Percentiles rank a stretch among this genome's conserved stretches.
These are phyloP conservation scores for Genyomyrus donnyi DNA, from an alignment of 2,113 vertebrate species.

Conservation along the genomic window DNA sequence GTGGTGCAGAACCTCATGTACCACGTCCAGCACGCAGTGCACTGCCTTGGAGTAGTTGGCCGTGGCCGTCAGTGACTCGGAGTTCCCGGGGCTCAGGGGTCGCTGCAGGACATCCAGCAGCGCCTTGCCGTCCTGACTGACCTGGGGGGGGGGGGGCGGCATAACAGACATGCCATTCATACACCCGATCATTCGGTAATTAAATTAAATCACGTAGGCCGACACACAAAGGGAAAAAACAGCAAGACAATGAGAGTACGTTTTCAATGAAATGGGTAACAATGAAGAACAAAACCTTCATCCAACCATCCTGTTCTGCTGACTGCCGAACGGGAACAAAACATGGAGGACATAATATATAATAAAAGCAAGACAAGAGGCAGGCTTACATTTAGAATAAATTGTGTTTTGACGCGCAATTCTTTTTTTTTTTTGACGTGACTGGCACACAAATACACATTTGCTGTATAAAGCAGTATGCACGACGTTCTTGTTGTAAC, in stretches of 20 bases:
- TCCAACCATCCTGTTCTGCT: not conserved
- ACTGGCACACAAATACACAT: not conserved
- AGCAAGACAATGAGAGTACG: not conserved
- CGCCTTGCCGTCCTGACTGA: conserved; percentile 82
- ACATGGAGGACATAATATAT: not conserved
- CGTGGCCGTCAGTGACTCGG: conserved; percentile 73
- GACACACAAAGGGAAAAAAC: not conserved
- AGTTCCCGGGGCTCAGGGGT: conserved; percentile 71
- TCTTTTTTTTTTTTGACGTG: not conserved
- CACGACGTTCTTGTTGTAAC: not conserved
- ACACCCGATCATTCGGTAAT: not conserved
- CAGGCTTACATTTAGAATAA: not conserved
- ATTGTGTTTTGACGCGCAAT: not conserved
- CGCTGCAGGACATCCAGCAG: conserved; percentile 82
- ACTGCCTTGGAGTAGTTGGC: conserved; percentile 82
- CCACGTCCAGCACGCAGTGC: conserved; percentile 74
- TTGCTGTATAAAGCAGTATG: not conserved
- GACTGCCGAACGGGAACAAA: not conserved
- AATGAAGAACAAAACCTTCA: not conserved
- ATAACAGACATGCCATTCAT: not conserved
- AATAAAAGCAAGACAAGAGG: not conserved
- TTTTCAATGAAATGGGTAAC: not conserved
- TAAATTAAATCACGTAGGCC: not conserved
- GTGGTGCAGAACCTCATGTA: conserved; percentile 78
- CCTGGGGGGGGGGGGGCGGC: conserved; percentile 45